Base-by-base conservation (phyloP, 2,113 vertebrate genomes). In the Nesogale talazaci region DNA sequence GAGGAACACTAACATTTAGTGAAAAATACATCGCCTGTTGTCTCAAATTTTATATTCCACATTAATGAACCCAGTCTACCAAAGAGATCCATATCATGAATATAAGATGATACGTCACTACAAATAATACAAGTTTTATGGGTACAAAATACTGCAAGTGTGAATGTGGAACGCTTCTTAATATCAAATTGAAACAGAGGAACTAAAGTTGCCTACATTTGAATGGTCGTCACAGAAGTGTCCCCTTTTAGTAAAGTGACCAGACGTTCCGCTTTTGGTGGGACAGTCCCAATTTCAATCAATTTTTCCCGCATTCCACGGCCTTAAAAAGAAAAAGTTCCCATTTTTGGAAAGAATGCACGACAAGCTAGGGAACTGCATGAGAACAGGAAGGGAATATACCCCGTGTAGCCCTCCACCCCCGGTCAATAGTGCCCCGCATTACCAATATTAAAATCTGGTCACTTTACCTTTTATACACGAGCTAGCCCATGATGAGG, bases 21-120 rank as follows among this genome's bases (percentile, higher is more conserved):
- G 42, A 72, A 81, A 85, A 86, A n/a, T 67, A 72, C 12, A 88
- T 19, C 31, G 52, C 14, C 22, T 72, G 6, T 46, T 67, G 12
- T 79, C 9, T 81, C 20, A 76, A 87, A 63, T 79, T 75, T 52
- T 84, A 17, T 88, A 34, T 2, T 38, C 6, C 74, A 31, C 42
- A 46, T 61, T 69, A 29, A 63, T 91, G 56, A 94, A 86, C 8
- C 74, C 20, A 91, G 27, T 56, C 52, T 95, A 70, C 57, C n/a
- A 95, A 91, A 61, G 67, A 83, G 42, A n/a, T 10, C 34, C 16
- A n/a, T 78, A 56, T 72, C 89, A 8, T 42, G 86, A 93, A 40
- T 17, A 61, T 9, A 9, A 67, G 56, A 67, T 61, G 65, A 77
- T 42, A 89, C 23, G 27, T 67, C 2, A 38, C 74, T 92, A 22